Evolutionary conservation across 2,797 vertebrate species (phyloP).

Genomic region (Danio aesculapii): DNA sequence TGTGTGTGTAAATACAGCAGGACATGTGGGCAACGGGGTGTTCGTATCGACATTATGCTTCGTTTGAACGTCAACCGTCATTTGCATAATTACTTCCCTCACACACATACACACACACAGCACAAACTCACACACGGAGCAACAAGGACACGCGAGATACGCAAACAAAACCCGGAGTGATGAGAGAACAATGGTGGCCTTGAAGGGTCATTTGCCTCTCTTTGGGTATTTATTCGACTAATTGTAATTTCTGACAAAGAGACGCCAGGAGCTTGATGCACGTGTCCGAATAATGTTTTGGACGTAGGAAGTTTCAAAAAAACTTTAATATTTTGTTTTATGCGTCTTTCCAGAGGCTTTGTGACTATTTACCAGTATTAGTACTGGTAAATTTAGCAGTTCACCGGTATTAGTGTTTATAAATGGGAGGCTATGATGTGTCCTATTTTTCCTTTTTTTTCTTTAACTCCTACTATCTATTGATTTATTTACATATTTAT

Average conservation of each 20-base stretch:
- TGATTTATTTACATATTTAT: too few relatives aligned
- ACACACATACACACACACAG: background rate
- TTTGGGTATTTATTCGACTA: conserved; percentile 58
- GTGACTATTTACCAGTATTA: too few relatives aligned
- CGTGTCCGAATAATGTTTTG: conserved; percentile 54
- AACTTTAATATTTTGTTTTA: too few relatives aligned
- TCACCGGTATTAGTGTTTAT: too few relatives aligned
- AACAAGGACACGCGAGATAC: conserved; percentile 78
- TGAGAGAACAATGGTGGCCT: conserved; percentile 78
- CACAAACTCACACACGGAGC: conserved; percentile 49
- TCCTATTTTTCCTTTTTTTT: too few relatives aligned
- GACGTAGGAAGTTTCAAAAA: background rate
- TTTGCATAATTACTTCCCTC: conserved; percentile 81
- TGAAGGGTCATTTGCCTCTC: conserved; percentile 79
- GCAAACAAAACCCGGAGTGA: conserved; percentile 81
- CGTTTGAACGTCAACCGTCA: conserved; percentile 70
- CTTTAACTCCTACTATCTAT: too few relatives aligned
- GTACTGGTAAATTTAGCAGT: too few relatives aligned
- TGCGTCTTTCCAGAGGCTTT: too few relatives aligned
- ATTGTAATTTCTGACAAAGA: conserved; percentile 61
- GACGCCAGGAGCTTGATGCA: conserved; percentile 32
- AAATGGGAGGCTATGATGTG: too few relatives aligned
- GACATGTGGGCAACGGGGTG: conserved; percentile 68
- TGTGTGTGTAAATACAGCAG: conserved; percentile 52
- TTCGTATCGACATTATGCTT: conserved; percentile 80